phyloP scores from a whole-genome alignment of 2,797 vertebrate species.

The Peromyscus attwateri region DNA sequence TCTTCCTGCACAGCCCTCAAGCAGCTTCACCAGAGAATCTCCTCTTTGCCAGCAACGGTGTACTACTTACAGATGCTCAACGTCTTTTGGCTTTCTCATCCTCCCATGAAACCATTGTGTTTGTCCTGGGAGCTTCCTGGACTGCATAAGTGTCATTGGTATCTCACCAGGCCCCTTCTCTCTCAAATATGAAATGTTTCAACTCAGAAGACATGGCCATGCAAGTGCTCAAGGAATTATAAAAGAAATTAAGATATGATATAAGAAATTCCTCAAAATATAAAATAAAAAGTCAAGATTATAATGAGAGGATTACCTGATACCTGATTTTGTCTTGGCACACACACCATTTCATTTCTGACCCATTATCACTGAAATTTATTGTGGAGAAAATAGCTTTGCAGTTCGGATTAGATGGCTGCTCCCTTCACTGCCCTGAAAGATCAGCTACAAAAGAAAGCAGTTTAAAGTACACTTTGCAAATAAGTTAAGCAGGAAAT shows the following conservation, averaged over 20 bases:
- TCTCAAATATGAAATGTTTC: neutral
- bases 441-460: neutral
- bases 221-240: neutral
- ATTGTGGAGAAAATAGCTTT: neutral
- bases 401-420: neutral
- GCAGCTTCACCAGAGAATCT: neutral
- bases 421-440: neutral
- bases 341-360: neutral
- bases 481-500: neutral
- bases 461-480: neutral
- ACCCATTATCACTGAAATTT: neutral
- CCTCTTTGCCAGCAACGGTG: neutral
- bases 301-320: neutral
- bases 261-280: neutral
- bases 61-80: neutral
- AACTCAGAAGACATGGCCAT: neutral
- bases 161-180: neutral
- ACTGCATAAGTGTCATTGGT: neutral
- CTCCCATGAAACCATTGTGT: neutral
- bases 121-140: neutral
- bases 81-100: neutral
- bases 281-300: neutral
- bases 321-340: neutral
- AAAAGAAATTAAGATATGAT: neutral
- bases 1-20: neutral